phyloP scores from a whole-genome alignment of 1,140 invertebrate species.

The Zaprionus taronus region DNA sequence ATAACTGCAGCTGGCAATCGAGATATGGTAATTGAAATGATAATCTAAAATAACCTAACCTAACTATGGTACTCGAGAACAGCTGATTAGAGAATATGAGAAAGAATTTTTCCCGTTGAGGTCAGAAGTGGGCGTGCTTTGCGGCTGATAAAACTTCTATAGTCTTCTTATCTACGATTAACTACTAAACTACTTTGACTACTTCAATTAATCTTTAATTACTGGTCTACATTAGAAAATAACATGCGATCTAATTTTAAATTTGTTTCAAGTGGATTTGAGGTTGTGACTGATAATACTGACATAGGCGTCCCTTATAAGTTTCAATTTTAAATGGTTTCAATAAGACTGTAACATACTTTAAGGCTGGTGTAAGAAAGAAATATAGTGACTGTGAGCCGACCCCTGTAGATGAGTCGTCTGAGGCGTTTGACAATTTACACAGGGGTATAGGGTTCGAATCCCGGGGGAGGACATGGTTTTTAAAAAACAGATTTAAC shows the following conservation, averaged over 20 bases:
- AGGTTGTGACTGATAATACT: not conserved
- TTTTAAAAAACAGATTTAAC: no score
- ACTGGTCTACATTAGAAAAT: not conserved
- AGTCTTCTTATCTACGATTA: not conserved
- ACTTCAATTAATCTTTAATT: not conserved
- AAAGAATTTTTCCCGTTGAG: not conserved
- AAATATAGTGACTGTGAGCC: no score
- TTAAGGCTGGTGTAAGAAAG: not conserved
- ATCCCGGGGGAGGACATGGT: no score
- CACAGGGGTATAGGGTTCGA: no score
- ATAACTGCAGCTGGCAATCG: not conserved
- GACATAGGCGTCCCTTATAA: not conserved
- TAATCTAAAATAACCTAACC: not conserved
- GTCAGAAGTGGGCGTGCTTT: not conserved
- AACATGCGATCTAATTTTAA: not conserved
- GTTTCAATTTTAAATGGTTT: not conserved
- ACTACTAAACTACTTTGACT: not conserved
- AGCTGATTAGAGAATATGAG: not conserved
- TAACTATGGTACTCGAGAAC: not conserved
- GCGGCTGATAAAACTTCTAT: not conserved
- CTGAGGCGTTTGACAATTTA: no score
- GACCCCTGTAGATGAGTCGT: no score
- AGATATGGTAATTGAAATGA: not conserved
- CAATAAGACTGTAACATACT: not conserved
- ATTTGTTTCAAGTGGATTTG: not conserved